A percentile compares a stretch with the other conserved stretches of the same genome.
Evolutionary conservation across 2,888 invertebrate genomes (phyloP).

Genomic region (Polietes domitor): DNA sequence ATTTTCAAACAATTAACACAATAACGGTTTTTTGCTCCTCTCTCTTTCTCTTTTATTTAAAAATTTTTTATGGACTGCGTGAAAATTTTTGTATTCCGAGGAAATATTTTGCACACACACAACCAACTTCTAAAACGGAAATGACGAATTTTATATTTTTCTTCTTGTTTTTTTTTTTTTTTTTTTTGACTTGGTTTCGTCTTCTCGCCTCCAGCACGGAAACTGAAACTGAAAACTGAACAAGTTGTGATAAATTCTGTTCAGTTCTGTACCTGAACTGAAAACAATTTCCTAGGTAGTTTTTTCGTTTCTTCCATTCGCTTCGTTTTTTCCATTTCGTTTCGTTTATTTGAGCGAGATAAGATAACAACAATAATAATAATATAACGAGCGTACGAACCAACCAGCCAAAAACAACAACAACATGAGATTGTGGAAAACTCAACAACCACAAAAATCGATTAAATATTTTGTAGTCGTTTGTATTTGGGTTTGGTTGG

Average conservation of each 20-base stretch:
- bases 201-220: slow-evolving; percentile 1
- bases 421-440: slow-evolving; percentile 38
- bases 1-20: slow-evolving; percentile 12
- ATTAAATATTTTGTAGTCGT: slow-evolving; percentile 49
- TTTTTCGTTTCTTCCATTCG: neutral
- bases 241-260: neutral
- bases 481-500: neutral
- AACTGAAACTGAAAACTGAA: neutral
- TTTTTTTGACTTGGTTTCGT: neutral
- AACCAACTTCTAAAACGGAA: too few species aligned
- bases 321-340: slow-evolving; percentile 20
- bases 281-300: slow-evolving; percentile 11
- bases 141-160: neutral
- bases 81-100: neutral
- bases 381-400: slow-evolving; percentile 10
- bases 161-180: neutral
- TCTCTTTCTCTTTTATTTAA: neutral
- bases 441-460: slow-evolving; percentile 56
- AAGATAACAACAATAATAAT: slow-evolving; percentile 59
- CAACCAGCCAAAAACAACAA: slow-evolving; percentile 40
- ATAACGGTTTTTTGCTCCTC: neutral
- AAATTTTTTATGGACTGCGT: neutral
- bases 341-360: slow-evolving; percentile 58
- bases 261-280: slow-evolving; percentile 14
- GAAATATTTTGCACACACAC: too few species aligned